Conservation (phyloP, 2,113 vertebrate species). For the Zosterops borbonicus region DNA sequence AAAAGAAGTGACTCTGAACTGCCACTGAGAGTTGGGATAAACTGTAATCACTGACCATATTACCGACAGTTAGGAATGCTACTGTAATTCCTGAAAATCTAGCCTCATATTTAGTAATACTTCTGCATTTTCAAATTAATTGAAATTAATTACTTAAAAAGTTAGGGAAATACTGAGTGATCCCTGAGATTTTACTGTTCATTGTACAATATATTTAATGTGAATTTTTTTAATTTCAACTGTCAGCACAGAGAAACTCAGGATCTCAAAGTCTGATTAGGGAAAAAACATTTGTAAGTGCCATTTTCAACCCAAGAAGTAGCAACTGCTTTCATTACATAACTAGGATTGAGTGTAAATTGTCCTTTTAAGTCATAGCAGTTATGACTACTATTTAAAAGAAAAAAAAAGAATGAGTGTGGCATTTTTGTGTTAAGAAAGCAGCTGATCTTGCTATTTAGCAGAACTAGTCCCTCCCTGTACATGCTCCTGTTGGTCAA, state of each 20-base stretch:
- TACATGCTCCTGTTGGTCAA: accelerated
- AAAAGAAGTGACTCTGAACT: neutral
- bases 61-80: neutral
- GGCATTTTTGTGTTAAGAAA: neutral
- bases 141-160: neutral
- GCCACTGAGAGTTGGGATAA: neutral
- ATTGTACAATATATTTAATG: neutral
- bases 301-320: neutral
- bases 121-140: neutral
- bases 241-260: neutral
- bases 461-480: neutral
- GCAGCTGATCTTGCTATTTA: neutral
- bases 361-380: neutral
- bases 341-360: neutral
- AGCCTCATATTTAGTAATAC: neutral
- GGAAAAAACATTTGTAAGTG: neutral
- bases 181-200: neutral
- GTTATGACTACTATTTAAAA: neutral
- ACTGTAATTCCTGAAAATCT: neutral
- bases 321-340: neutral
- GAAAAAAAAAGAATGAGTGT: neutral
- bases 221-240: neutral
- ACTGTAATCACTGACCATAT: neutral
- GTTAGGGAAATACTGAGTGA: neutral
- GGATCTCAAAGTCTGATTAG: neutral